These are phyloP conservation scores for Zoroaster sp. DNA, from an alignment of 53 echinoderm and acorn worm genomes.

Conservation along the genomic window DNA sequence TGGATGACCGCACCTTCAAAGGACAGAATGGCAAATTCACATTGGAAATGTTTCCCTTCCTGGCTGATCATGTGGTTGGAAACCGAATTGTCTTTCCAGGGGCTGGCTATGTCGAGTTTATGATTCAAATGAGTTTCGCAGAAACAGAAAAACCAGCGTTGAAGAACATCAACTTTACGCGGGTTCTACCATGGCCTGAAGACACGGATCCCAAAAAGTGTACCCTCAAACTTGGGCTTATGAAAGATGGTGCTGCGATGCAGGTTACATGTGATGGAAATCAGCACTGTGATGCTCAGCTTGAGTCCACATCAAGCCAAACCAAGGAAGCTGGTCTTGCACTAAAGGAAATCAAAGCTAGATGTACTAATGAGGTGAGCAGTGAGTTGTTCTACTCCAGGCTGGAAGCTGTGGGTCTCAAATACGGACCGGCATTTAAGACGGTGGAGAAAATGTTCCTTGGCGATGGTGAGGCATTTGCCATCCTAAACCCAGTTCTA, in stretches of 20 bases:
- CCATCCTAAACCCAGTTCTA: conserved; percentile 38
- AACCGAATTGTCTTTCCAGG: conserved; percentile 79
- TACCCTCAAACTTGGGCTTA: conserved; percentile 53
- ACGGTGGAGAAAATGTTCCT: conserved; percentile 66
- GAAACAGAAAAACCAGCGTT: conserved; percentile 62
- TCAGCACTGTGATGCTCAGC: conserved; percentile 45
- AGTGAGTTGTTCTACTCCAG: conserved; percentile 74
- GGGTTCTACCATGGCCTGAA: conserved; percentile 66
- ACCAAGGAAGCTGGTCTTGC: not conserved
- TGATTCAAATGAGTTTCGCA: conserved; percentile 65
- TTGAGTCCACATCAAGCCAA: conserved; percentile 17
- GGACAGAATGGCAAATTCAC: conserved; percentile 86
- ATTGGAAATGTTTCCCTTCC: conserved; percentile 79
- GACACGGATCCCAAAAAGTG: conserved; percentile 31
- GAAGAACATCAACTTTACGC: conserved; percentile 62
- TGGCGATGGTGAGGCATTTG: conserved; percentile 79
- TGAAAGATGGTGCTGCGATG: conserved; percentile 64
- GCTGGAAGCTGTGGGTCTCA: conserved; percentile 62
- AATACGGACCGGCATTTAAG: conserved; percentile 81
- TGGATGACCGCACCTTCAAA: conserved; percentile 87
- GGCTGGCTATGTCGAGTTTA: conserved; percentile 80
- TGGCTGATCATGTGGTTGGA: conserved; percentile 73
- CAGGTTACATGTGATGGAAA: conserved; percentile 65
- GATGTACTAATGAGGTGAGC: conserved; percentile 56
- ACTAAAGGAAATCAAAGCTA: conserved; percentile 28